Evolutionary conservation across 2,113 vertebrate genomes (phyloP).

Genomic region (Colius striatus): DNA sequence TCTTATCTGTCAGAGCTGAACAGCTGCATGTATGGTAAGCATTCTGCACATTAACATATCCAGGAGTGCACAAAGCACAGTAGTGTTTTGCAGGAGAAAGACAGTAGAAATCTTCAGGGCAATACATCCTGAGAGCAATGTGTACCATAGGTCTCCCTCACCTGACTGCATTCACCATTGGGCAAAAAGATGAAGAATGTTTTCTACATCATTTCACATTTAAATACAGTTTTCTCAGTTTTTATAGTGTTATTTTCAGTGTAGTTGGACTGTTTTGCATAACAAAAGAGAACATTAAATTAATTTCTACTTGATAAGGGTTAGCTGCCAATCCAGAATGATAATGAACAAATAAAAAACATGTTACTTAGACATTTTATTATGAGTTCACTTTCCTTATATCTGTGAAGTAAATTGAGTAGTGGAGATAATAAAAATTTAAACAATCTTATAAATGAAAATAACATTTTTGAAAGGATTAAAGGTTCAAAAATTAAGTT

Average conservation of each 20-base stretch:
- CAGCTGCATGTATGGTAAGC: accelerated
- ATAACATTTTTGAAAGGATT: not conserved
- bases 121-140: not conserved
- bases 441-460: not conserved
- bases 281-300: not conserved
- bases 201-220: not conserved
- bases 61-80: not conserved
- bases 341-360: not conserved
- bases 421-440: not conserved
- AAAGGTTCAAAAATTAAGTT: slow-evolving; percentile 6
- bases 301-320: not conserved
- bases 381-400: not conserved
- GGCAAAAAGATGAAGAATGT: not conserved
- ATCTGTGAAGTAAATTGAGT: not conserved
- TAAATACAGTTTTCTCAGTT: not conserved
- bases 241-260: not conserved
- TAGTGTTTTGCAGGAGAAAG: not conserved
- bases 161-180: not conserved
- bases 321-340: not conserved
- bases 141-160: accelerated
- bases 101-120: not conserved
- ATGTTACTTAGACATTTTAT: not conserved
- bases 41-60: not conserved
- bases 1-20: not conserved
- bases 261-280: not conserved